These are phyloP conservation scores for Plebejus melissa DNA, from an alignment of 2,888 invertebrate species.

Conservation along the genomic window DNA sequence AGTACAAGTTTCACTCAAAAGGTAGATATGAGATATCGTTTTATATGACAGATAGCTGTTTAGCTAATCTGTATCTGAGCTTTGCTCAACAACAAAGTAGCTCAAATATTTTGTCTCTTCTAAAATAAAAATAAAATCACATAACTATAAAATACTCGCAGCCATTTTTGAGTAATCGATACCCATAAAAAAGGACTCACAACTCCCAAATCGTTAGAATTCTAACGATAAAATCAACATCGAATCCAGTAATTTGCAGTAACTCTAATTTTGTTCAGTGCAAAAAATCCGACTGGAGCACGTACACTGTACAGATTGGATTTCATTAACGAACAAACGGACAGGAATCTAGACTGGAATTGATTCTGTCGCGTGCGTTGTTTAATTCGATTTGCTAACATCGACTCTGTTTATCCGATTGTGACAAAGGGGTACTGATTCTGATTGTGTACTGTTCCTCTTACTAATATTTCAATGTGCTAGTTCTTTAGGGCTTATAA, in stretches of 20 bases:
- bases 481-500: too few relatives aligned
- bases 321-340: conserved; percentile 47
- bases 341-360: conserved; percentile 50
- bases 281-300: conserved; percentile 22
- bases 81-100: too few relatives aligned
- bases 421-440: background rate
- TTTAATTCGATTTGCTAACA: conserved; percentile 9
- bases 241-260: background rate
- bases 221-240: conserved; percentile 1
- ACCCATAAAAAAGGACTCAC: too few relatives aligned
- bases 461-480: too few relatives aligned
- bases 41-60: too few relatives aligned
- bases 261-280: background rate
- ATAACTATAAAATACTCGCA: too few relatives aligned
- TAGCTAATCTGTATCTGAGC: too few relatives aligned
- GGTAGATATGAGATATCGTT: too few relatives aligned
- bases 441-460: background rate
- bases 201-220: background rate
- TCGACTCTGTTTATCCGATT: background rate
- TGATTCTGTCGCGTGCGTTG: conserved; percentile 43
- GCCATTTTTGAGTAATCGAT: too few relatives aligned
- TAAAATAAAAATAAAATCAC: too few relatives aligned
- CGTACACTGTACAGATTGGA: conserved; percentile 32
- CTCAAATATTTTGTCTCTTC: too few relatives aligned
- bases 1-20: too few relatives aligned